These are phyloP conservation scores for Procavia capensis DNA, from an alignment of 2,113 vertebrate species.

Conservation along the genomic window DNA sequence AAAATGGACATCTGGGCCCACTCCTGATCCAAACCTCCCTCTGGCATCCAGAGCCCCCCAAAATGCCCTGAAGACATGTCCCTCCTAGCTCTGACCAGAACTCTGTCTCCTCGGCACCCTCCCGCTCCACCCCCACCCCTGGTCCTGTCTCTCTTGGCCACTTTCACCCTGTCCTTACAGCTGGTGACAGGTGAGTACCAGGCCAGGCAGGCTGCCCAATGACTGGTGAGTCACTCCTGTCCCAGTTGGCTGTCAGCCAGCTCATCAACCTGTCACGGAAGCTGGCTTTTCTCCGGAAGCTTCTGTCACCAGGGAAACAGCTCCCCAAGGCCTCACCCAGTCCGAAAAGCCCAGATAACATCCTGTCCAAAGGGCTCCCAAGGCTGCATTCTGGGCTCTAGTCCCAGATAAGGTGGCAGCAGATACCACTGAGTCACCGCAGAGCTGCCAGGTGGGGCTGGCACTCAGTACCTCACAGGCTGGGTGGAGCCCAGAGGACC, in stretches of 20 bases:
- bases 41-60: not conserved
- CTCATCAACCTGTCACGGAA: not conserved
- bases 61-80: rapidly evolving
- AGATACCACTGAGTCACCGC: not conserved
- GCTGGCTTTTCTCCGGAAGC: not conserved
- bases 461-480: rapidly evolving
- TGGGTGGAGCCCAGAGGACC: not conserved
- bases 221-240: not conserved
- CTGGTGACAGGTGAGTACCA: not conserved
- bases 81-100: not conserved
- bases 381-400: not conserved
- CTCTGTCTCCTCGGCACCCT: not conserved
- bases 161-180: not conserved
- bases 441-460: not conserved
- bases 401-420: not conserved
- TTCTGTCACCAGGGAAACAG: not conserved
- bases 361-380: not conserved
- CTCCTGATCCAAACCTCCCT: not conserved
- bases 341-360: not conserved
- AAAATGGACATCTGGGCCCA: not conserved
- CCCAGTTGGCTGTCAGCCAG: not conserved
- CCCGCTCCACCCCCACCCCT: too few species aligned
- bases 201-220: not conserved
- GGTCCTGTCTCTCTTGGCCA: not conserved
- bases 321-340: rapidly evolving